Percentiles rank a stretch among this genome's conserved stretches.
Evolutionary conservation across 1,140 invertebrate species (phyloP).

Genomic region (Drosophila trapezifrons): DNA sequence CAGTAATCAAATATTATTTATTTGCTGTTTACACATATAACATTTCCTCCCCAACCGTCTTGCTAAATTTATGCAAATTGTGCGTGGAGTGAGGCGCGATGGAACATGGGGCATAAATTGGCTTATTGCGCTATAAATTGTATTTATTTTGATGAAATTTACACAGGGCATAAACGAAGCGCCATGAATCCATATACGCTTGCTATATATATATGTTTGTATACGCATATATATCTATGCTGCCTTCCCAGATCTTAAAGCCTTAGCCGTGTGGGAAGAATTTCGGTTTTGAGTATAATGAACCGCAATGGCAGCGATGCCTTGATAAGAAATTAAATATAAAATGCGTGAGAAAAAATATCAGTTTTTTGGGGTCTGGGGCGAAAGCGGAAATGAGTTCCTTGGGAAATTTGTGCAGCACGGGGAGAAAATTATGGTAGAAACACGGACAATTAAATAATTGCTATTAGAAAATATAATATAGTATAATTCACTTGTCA

Average conservation of each 20-base stretch:
- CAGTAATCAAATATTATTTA: slow-evolving; percentile 80
- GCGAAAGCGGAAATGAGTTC: slow-evolving; percentile 41
- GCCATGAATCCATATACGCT: slow-evolving; percentile 13
- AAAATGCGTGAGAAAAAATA: slow-evolving; percentile 69
- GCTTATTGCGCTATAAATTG: slow-evolving; percentile 81
- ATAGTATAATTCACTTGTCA: no score
- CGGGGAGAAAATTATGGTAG: neutral
- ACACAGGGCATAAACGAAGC: slow-evolving; percentile 57
- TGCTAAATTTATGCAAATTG: slow-evolving; percentile 77
- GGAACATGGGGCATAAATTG: slow-evolving; percentile 76
- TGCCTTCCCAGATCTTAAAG: slow-evolving; percentile 49
- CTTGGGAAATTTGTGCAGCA: slow-evolving; percentile 22
- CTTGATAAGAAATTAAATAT: slow-evolving; percentile 73
- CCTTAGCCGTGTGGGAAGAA: slow-evolving; percentile 28
- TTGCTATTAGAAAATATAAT: no score
- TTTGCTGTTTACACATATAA: slow-evolving; percentile 78
- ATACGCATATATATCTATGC: neutral
- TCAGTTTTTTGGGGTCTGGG: slow-evolving; percentile 11
- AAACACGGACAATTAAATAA: no score
- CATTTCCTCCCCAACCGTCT: slow-evolving; percentile 44
- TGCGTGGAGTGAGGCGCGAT: slow-evolving; percentile 51
- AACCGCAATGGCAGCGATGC: slow-evolving; percentile 58
- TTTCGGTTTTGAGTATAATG: slow-evolving; percentile 57
- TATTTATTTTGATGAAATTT: slow-evolving; percentile 83
- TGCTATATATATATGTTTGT: neutral